Evolutionary conservation across 30 jellyfish, hydroid and myxozoan species (phyloP).

Genomic region (Clytia hemisphaerica): DNA sequence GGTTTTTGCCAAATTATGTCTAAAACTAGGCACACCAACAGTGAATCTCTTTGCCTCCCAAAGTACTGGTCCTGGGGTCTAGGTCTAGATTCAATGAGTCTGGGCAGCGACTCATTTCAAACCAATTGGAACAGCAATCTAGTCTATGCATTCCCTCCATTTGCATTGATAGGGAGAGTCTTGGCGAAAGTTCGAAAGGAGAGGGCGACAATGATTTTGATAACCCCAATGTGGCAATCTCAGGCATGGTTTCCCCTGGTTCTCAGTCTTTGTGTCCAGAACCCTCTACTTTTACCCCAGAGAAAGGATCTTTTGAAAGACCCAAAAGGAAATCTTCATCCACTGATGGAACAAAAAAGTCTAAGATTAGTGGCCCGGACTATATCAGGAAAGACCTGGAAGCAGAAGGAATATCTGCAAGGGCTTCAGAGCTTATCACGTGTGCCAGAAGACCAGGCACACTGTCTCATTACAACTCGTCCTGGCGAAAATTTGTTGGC

Average conservation of each 20-base stretch:
- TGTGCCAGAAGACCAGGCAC: conserved; percentile 1
- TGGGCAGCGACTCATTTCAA: too few relatives aligned
- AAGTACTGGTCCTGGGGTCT: conserved; percentile 30
- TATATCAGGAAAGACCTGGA: conserved; percentile 3
- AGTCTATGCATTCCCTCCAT: neutral
- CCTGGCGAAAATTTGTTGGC: conserved; percentile 10
- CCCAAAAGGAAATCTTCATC: conserved; percentile 12
- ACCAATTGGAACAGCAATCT: too few relatives aligned
- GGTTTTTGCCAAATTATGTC: conserved; percentile 8
- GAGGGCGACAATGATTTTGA: neutral
- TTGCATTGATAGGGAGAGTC: neutral
- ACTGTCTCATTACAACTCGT: conserved; percentile 9
- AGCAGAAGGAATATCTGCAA: neutral
- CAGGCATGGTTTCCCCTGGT: conserved; percentile 7
- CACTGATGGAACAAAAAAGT: neutral
- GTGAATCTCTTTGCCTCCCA: too few relatives aligned
- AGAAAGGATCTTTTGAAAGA: neutral
- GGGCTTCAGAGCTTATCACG: conserved; percentile 14
- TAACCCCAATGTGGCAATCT: neutral
- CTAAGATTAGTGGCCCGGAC: conserved; percentile 22
- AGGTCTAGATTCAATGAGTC: too few relatives aligned
- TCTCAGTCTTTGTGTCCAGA: neutral
- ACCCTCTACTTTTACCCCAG: conserved; percentile 9
- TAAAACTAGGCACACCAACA: conserved; percentile 12
- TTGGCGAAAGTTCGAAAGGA: neutral